Conservation (phyloP, 1,140 invertebrate species). For the Eumaeus atala region DNA sequence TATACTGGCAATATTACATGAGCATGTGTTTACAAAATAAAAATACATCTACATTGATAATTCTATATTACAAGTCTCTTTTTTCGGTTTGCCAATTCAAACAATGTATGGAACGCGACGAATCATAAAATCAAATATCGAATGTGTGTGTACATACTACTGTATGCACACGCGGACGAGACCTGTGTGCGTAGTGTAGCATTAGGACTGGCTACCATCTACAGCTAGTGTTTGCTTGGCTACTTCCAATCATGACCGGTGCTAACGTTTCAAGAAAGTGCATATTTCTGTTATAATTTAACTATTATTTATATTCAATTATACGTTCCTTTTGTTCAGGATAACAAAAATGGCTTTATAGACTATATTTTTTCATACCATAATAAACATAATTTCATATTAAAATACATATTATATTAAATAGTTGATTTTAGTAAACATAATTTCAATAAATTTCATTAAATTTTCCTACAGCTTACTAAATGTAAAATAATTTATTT, state of each 20-base stretch:
- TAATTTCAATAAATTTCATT: neutral
- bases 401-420: no score
- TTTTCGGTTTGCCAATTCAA: neutral
- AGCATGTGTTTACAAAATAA: neutral
- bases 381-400: no score
- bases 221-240: neutral
- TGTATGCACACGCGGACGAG: constrained; percentile 15
- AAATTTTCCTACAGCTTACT: neutral
- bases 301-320: no score
- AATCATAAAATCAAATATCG: constrained; percentile 33
- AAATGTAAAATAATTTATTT: neutral
- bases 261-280: no score
- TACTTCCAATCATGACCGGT: no score
- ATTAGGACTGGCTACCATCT: constrained; percentile 21
- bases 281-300: no score
- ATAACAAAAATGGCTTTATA: no score
- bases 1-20: no score
- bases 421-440: no score
- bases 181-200: constrained; percentile 16
- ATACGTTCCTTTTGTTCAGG: no score
- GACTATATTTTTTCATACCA: no score
- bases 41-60: neutral
- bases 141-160: constrained; percentile 19
- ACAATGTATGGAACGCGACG: constrained; percentile 24
- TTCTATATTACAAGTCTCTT: no score